phyloP scores from a whole-genome alignment of 2,797 vertebrate species.

The Columba guinea region DNA sequence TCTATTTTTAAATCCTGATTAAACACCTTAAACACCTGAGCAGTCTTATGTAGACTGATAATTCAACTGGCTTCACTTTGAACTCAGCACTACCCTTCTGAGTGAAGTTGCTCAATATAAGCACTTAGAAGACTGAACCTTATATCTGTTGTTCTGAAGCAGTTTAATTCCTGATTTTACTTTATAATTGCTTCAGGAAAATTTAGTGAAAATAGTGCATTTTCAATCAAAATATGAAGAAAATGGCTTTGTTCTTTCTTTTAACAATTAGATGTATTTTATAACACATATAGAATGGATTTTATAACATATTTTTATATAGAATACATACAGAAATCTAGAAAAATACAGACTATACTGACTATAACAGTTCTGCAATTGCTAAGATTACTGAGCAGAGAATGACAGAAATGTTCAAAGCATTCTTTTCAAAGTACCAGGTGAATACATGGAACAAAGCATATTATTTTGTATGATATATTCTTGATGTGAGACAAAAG shows the following conservation, averaged over 20 bases:
- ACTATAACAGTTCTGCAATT: neutral
- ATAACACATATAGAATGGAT: neutral
- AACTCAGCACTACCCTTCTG: neutral
- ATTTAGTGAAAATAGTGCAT: neutral
- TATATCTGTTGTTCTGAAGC: neutral
- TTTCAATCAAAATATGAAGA: neutral
- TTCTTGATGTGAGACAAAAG: neutral
- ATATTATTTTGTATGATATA: neutral
- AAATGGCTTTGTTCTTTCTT: neutral
- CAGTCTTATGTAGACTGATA: neutral
- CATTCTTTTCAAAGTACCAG: neutral
- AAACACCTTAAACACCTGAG: neutral
- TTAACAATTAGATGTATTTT: neutral
- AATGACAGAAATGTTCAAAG: neutral
- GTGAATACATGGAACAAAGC: neutral
- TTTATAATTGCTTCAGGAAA: neutral
- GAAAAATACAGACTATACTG: neutral
- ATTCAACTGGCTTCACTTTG: neutral
- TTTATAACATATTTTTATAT: neutral
- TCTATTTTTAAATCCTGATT: neutral
- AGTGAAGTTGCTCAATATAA: neutral
- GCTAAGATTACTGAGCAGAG: neutral
- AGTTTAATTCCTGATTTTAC: neutral
- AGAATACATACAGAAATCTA: neutral
- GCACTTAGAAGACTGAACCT: neutral